Evolutionary conservation across 92 coral and sea anemone genomes (phyloP), one percentile per base, ranked within the genome.

Genomic region (Diadumene lineata): DNA sequence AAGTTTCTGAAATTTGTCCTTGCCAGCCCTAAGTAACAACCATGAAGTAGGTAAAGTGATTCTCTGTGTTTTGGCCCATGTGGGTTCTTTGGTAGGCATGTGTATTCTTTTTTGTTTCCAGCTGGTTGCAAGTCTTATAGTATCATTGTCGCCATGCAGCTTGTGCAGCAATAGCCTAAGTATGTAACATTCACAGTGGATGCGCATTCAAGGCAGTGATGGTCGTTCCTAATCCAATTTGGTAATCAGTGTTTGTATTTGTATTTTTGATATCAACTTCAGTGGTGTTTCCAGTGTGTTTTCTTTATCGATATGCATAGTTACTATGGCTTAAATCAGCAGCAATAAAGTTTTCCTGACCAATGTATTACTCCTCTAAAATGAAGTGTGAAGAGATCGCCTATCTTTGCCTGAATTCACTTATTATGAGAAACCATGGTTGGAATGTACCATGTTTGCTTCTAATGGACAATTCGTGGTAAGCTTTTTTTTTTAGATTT

Each of bases 21-120:
- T 44, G 51, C 51, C 51, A 44, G 51, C 9, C 51, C 51, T 44
- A 9, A 44, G 51, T 44, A 17, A 9, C 51, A 44, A 17, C 9
- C 51, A 44, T 44, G 51, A n/a, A n/a, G n/a, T 44, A 17, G 51
- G 51, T 44, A 8, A 44, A 17, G 51, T 53, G 58, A 9, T 53
- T 53, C 19, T 53, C 24, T 16, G 19, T 9, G 48, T 53, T 44
- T 53, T 53, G 58, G 19, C 58, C 58, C 58, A 53, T 53, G 10
- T 53, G 58, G 58, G 58, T 53, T 23, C 8, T 53, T 53, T 53
- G n/a, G 58, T 53, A 53, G 4, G 58, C 58, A 53, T 53, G 58
- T 53, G 18, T 53, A 3, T 53, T 13, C 48, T 38, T 38, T 38
- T 38, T 38, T 38, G 13, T 38, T 38, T 53, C 19, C 19, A 53